Evolutionary conservation across 2,797 vertebrate species (phyloP), one percentile per base, ranked within the genome.

Genomic region (Merluccius polli): DNA sequence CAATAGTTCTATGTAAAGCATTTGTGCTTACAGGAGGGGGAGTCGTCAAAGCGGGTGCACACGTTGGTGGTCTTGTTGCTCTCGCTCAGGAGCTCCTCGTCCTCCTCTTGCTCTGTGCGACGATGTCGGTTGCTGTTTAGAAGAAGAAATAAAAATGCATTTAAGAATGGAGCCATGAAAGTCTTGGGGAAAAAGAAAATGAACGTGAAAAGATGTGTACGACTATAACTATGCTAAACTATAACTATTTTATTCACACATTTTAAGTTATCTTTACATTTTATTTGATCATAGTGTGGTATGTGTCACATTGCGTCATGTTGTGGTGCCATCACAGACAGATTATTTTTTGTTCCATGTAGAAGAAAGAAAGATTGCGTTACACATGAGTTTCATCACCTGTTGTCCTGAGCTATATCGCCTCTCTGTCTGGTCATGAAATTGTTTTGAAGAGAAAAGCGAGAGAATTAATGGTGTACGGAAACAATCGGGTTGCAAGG

Each of bases 51-150:
- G 16, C 97, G 95, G 75, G 97, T 98, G 93, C 98, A 99, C 82
- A 99, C 95, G 0, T 96, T 98, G 0, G 98, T 98, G 15, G 96
- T 92, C 89, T 97, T 99, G 85, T 95, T 97, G 90, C 94, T 99
- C 91, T 99, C 98, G 24, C 92, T 98, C 71, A 99, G 89, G 35
- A 99, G 94, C 84, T 99, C 98, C 87, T 99, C 98, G 0, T 99
- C 98, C 73, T 99, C 98, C 69, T 99, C 98, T 87, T 99, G 98
- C 83, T 99, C 98, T 15, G 98, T 99, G 81, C 98, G 94, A 1
- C 98, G 96, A 86, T 99, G 98, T 11, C 98, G 95, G 80, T 97
- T 97, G 85, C 97, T 99, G 84, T 79, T 18, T 35, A 69, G 70
- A 15, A 75, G 18, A 70, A 15, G 75, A 31, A n/a, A 74, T 27